Percentiles rank a stretch among this genome's conserved stretches.
These are phyloP conservation scores for Psilopogon haemacephalus DNA, from an alignment of 2,113 vertebrate genomes.

Conservation along the genomic window DNA sequence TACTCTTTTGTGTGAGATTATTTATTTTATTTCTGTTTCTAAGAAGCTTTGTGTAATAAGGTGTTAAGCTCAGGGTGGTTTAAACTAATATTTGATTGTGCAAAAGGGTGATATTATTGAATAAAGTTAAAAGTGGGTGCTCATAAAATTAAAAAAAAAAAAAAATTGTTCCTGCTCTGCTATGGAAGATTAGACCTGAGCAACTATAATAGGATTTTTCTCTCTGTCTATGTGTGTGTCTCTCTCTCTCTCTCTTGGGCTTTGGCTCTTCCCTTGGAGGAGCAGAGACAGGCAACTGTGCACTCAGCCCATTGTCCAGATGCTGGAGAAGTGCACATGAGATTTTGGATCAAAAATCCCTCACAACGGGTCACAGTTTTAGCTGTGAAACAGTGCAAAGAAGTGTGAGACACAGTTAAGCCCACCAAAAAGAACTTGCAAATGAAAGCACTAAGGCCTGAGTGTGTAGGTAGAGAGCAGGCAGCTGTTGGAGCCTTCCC, in stretches of 20 bases:
- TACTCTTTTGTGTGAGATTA: conserved; percentile 21
- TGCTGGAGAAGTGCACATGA: neutral
- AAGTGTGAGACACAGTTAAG: neutral
- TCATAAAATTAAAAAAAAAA: conserved; percentile 57
- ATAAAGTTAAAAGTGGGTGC: conserved; percentile 23
- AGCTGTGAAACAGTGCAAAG: neutral
- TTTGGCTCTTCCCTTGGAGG: neutral
- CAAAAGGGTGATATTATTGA: neutral
- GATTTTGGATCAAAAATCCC: neutral
- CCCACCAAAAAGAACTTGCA: neutral
- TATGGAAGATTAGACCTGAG: conserved; percentile 42
- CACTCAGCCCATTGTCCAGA: neutral
- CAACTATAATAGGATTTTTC: conserved; percentile 46
- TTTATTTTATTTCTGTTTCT: conserved; percentile 53
- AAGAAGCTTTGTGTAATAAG: conserved; percentile 62
- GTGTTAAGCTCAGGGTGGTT: conserved; percentile 31
- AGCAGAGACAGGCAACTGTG: neutral
- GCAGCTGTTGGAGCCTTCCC: neutral
- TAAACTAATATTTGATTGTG: conserved; percentile 58
- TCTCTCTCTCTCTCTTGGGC: neutral
- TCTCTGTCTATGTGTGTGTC: neutral
- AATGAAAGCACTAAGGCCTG: neutral
- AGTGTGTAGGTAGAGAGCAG: neutral
- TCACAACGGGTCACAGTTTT: neutral
- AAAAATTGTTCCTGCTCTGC: conserved; percentile 26